Evolutionary conservation across 2,113 vertebrate species (phyloP).

Genomic region (Eurypyga helias): DNA sequence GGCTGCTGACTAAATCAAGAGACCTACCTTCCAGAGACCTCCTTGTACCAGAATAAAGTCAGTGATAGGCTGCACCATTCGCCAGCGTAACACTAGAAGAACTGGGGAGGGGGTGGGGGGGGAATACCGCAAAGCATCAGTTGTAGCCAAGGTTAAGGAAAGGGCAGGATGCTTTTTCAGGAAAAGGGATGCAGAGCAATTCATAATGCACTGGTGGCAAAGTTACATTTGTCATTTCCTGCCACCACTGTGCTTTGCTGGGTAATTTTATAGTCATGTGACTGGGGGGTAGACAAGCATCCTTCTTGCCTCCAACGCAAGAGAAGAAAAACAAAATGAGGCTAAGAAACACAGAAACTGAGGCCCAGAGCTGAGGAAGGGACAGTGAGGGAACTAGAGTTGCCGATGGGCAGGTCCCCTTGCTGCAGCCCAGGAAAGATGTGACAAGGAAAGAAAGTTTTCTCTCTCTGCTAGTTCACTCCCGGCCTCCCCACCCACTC

Average conservation of each 20-base stretch:
- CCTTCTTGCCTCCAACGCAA: not conserved
- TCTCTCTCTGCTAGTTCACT: not conserved
- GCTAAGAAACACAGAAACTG: not conserved
- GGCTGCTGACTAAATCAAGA: constrained; percentile 37
- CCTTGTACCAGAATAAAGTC: not conserved
- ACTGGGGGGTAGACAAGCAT: not conserved
- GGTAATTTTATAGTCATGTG: not conserved
- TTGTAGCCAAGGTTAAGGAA: constrained; percentile 41
- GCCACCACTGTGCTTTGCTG: constrained; percentile 8
- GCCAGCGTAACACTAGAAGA: not conserved
- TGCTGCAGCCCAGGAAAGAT: not conserved
- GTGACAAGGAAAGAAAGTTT: not conserved
- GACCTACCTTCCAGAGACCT: constrained; percentile 8
- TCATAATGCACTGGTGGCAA: not conserved
- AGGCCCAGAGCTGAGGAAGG: not conserved
- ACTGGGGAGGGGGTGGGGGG: rapidly evolving
- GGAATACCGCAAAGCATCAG: not conserved
- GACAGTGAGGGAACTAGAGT: not conserved
- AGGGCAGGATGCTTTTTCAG: constrained; percentile 45
- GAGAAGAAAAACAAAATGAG: not conserved
- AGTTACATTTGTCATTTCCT: constrained; percentile 46
- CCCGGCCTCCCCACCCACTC: not conserved
- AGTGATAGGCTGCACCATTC: not conserved
- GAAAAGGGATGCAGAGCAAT: constrained; percentile 11
- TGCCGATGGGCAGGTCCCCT: not conserved